Evolutionary conservation across 2,113 vertebrate genomes (phyloP).

Genomic region (Nothobranchius furzeri): DNA sequence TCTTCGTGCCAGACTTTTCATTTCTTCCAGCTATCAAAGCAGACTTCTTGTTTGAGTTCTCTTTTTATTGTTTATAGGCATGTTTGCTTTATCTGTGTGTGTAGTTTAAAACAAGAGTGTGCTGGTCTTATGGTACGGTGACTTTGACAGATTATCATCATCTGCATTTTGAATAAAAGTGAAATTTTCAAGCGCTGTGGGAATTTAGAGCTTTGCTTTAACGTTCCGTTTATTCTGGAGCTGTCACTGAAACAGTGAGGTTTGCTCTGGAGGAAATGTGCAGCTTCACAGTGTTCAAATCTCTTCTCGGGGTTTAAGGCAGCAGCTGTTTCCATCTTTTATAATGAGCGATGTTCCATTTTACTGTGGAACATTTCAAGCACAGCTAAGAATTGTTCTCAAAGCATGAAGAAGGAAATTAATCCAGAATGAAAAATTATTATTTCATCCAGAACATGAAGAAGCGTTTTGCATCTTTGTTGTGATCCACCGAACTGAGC

Average conservation of each 20-base stretch:
- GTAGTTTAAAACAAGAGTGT: not conserved
- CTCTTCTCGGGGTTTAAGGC: not conserved
- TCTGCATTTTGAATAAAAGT: not conserved
- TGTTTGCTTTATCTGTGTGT: not conserved
- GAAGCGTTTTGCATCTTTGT: slow-evolving; percentile 3
- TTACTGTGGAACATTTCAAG: not conserved
- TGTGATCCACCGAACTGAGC: slow-evolving; percentile 27
- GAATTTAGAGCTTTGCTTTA: not conserved
- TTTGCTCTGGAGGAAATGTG: not conserved
- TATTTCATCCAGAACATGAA: slow-evolving; percentile 4
- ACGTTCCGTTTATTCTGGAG: not conserved
- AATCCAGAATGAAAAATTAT: slow-evolving; percentile 6
- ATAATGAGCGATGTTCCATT: not conserved
- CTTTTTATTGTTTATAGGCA: no score
- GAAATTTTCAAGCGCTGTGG: not conserved
- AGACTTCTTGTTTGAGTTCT: no score
- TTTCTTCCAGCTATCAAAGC: no score
- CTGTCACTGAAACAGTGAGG: not conserved
- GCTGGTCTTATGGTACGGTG: not conserved
- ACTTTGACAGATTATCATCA: not conserved
- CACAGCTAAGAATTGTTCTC: slow-evolving; percentile 5
- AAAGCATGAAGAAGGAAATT: not conserved
- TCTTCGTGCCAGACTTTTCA: no score
- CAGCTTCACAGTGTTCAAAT: rapidly evolving
- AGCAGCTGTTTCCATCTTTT: no score